These are phyloP conservation scores for Embidobia sp. DNA, from an alignment of 2,888 invertebrate species.

Conservation along the genomic window DNA sequence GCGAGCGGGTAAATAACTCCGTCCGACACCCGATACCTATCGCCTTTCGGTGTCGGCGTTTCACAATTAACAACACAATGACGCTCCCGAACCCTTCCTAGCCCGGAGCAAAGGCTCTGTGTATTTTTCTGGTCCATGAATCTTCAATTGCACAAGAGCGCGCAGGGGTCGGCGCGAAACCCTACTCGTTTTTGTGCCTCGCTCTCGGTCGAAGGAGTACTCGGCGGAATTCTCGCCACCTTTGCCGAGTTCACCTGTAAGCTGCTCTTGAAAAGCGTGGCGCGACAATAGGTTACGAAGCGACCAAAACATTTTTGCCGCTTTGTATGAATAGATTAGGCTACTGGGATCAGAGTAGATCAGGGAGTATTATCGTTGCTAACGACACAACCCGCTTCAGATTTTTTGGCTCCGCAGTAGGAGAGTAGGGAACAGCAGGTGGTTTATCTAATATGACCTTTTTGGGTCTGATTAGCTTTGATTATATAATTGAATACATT, in stretches of 20 bases:
- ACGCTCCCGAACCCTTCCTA: conserved; percentile 59
- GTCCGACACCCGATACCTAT: conserved; percentile 47
- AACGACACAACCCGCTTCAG: too few species aligned
- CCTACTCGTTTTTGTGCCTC: conserved; percentile 49
- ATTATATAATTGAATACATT: too few species aligned
- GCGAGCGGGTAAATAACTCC: conserved; percentile 43
- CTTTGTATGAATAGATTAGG: background rate
- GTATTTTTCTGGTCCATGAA: conserved; percentile 74
- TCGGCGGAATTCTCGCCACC: conserved; percentile 74
- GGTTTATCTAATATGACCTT: too few species aligned
- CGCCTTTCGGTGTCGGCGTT: conserved; percentile 63
- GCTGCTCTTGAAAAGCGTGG: conserved; percentile 22
- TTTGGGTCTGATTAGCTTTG: too few species aligned
- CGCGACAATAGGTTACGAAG: conserved; percentile 21
- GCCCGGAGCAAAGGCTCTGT: conserved; percentile 17
- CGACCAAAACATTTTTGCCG: conserved; percentile 12
- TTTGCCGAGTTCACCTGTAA: conserved; percentile 76
- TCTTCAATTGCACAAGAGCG: conserved; percentile 69
- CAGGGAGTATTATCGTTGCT: too few species aligned
- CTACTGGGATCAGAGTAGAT: background rate
- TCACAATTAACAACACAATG: conserved; percentile 69
- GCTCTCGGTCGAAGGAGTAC: conserved; percentile 66
- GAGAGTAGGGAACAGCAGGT: too few species aligned
- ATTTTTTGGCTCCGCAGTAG: too few species aligned
- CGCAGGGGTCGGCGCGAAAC: conserved; percentile 57